Evolutionary conservation across 1,140 invertebrate genomes (phyloP).

Genomic region (Drosophila gunungcola): DNA sequence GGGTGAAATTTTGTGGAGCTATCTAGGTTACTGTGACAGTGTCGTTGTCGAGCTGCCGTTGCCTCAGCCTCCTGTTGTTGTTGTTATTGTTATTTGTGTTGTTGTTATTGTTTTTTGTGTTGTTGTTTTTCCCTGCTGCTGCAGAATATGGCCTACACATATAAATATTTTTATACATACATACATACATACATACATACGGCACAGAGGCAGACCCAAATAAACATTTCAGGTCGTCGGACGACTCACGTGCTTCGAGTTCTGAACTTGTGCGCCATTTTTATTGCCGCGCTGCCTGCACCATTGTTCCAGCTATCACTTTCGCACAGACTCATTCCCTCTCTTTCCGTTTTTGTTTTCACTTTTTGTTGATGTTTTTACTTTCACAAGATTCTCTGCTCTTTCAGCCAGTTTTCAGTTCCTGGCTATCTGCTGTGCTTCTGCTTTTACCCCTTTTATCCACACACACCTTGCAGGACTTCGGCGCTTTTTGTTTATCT

Average conservation of each 20-base stretch:
- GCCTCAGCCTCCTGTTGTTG: conserved; percentile 14
- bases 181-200: conserved; percentile 41
- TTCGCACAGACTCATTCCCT: conserved; percentile 2
- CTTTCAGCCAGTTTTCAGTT: conserved; percentile 6
- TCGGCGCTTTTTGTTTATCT: conserved; percentile 73
- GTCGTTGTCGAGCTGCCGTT: conserved; percentile 57
- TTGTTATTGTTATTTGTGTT: conserved; percentile 47
- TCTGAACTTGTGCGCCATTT: conserved; percentile 82
- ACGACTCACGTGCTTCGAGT: conserved; percentile 72
- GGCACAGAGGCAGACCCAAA: conserved; percentile 57
- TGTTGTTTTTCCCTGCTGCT: conserved; percentile 45
- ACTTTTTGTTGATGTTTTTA: conserved; percentile 78
- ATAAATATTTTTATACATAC: conserved; percentile 22
- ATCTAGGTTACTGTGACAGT: conserved; percentile 82
- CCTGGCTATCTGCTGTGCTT: conserved; percentile 22
- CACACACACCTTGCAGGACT: conserved; percentile 17
- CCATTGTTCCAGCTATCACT: conserved; percentile 61
- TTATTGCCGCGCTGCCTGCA: conserved; percentile 72
- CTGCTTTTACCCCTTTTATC: conserved; percentile 7
- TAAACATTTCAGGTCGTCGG: conserved; percentile 71
- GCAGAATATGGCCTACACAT: conserved; percentile 77
- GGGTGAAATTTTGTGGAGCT: conserved; percentile 77
- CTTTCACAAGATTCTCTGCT: conserved; percentile 61
- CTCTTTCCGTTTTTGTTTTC: conserved; percentile 29
- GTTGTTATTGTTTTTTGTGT: conserved; percentile 56